These are phyloP conservation scores for Orius insidiosus DNA, from an alignment of 1,140 invertebrate species.

Conservation along the genomic window DNA sequence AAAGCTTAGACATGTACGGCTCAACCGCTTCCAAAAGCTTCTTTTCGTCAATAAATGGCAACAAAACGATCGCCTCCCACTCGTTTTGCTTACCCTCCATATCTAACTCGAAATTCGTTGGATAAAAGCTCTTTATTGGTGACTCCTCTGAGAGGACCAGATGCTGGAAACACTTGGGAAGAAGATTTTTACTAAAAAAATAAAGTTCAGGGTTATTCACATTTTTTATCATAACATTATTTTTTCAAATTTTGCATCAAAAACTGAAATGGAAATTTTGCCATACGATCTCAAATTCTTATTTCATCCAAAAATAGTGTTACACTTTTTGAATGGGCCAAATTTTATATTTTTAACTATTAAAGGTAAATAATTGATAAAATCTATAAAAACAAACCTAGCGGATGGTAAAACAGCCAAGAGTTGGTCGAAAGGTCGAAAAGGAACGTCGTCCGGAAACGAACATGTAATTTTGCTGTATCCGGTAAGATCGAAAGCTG, in stretches of 20 bases:
- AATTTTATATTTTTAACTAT: too few species aligned
- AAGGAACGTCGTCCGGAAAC: constrained; percentile 74
- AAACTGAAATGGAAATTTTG: too few species aligned
- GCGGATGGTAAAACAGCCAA: constrained; percentile 82
- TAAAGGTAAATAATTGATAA: too few species aligned
- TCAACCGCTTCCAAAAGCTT: constrained; percentile 60
- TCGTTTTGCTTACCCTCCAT: constrained; percentile 87
- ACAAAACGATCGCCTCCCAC: constrained; percentile 94
- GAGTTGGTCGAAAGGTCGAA: constrained; percentile 88
- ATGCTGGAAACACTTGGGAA: constrained; percentile 64
- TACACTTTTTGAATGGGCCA: too few species aligned
- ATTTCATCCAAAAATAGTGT: too few species aligned
- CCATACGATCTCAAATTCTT: too few species aligned
- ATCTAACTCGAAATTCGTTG: constrained; percentile 72
- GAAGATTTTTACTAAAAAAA: constrained; percentile 41
- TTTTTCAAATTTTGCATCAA: too few species aligned
- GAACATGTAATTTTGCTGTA: constrained; percentile 54
- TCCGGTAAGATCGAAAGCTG: constrained; percentile 79
- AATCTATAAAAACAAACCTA: too few species aligned
- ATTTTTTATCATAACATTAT: too few species aligned
- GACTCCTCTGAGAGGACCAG: constrained; percentile 70
- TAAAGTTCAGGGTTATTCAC: too few species aligned
- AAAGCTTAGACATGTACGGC: constrained; percentile 44
- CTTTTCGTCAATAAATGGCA: constrained; percentile 88
- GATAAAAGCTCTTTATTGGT: constrained; percentile 80